phyloP scores from a whole-genome alignment of 2,888 invertebrate species.

The Dilophus febrilis region DNA sequence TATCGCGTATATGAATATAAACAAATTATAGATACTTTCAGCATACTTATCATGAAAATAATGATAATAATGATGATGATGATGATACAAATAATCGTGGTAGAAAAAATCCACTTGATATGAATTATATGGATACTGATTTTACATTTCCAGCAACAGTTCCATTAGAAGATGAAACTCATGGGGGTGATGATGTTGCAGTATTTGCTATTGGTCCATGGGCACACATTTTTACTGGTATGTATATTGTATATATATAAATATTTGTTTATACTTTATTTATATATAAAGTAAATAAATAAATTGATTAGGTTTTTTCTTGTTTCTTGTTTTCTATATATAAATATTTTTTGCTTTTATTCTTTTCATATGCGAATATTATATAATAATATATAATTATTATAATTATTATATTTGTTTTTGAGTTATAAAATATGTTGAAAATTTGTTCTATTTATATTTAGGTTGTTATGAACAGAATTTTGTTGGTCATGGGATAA shows the following conservation, averaged over 20 bases:
- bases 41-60: neutral
- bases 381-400: no score
- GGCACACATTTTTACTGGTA: slow-evolving; percentile 43
- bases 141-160: slow-evolving; percentile 36
- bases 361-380: no score
- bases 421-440: no score
- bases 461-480: slow-evolving; percentile 5
- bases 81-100: slow-evolving; percentile 6
- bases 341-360: no score
- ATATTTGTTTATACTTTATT: neutral
- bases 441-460: no score
- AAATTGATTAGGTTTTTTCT: no score
- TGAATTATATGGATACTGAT: slow-evolving; percentile 2
- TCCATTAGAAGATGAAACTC: slow-evolving; percentile 39
- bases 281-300: no score
- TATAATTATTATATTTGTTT: no score
- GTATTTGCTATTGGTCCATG: slow-evolving; percentile 55
- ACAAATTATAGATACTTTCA: neutral
- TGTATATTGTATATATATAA: neutral
- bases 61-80: neutral
- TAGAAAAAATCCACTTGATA: slow-evolving; percentile 2
- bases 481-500: slow-evolving; percentile 3
- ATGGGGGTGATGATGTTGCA: slow-evolving; percentile 55
- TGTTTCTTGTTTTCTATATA: no score
- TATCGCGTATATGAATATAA: no score